These are phyloP conservation scores for Chondrilla cf. caribensis DNA, from an alignment of 37 sponge, comb jelly and placozoan species.

Conservation along the genomic window DNA sequence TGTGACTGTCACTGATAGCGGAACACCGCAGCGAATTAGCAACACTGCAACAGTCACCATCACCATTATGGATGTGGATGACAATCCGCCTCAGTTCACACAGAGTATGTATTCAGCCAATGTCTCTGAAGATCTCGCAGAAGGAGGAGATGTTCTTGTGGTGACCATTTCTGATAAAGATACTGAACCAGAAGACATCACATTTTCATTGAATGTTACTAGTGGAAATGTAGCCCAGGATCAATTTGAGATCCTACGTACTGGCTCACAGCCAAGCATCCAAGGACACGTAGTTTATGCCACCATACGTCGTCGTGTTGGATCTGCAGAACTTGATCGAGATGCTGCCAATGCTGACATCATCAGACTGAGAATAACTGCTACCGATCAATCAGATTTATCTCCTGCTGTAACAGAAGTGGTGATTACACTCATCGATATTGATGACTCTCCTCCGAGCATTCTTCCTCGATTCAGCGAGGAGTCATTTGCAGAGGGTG, in stretches of 20 bases:
- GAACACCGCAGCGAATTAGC: slow-evolving; percentile 7
- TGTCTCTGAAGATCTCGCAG: slow-evolving; percentile 24
- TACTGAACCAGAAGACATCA: not conserved
- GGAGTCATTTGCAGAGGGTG: not conserved
- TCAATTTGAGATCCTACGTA: not conserved
- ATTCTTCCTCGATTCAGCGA: not conserved
- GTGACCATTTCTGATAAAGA: not conserved
- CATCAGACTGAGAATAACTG: not conserved
- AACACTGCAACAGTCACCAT: slow-evolving; percentile 43
- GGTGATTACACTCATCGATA: not conserved
- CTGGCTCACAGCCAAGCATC: too few relatives aligned
- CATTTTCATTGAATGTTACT: not conserved
- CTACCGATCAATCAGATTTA: not conserved
- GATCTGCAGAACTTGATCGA: not conserved
- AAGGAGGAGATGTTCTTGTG: slow-evolving; percentile 8
- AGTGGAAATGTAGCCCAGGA: not conserved
- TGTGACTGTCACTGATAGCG: slow-evolving; percentile 51
- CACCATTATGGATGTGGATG: slow-evolving; percentile 54
- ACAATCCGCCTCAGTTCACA: slow-evolving; percentile 42
- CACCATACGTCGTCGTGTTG: not conserved
- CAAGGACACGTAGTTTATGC: slow-evolving; percentile 8
- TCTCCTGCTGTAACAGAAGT: not conserved
- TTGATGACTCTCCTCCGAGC: not conserved
- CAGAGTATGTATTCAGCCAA: slow-evolving; percentile 1
- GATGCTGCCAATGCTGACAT: slow-evolving; percentile 4